These are phyloP conservation scores for Caretta caretta DNA, from an alignment of 2,113 vertebrate genomes.

Conservation along the genomic window DNA sequence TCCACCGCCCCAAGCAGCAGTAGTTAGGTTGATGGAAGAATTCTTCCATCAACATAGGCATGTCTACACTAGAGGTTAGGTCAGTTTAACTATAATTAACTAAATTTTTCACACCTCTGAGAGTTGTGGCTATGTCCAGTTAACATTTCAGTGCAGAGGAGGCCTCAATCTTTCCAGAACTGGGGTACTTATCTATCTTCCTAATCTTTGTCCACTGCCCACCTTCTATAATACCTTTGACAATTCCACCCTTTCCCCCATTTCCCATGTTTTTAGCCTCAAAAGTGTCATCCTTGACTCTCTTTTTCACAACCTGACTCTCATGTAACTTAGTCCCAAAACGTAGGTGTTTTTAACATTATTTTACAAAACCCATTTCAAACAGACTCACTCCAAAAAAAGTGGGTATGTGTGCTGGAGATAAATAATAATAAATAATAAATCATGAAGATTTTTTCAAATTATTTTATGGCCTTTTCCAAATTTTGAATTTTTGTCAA, in stretches of 20 bases:
- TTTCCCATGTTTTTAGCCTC: background rate
- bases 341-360: background rate
- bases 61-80: too few relatives aligned
- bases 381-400: background rate
- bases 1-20: too few relatives aligned
- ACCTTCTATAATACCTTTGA: background rate
- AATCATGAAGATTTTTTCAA: background rate
- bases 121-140: too few relatives aligned
- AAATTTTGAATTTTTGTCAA: background rate
- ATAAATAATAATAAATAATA: too few relatives aligned
- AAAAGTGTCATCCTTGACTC: background rate
- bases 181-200: background rate
- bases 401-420: background rate
- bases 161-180: background rate
- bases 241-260: background rate
- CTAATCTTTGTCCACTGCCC: background rate
- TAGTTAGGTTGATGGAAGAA: too few relatives aligned
- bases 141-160: background rate
- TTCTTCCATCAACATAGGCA: too few relatives aligned
- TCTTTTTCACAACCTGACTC: background rate
- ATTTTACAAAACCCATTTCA: background rate
- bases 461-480: background rate
- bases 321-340: background rate
- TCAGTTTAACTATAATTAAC: too few relatives aligned
- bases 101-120: too few relatives aligned